phyloP scores from a whole-genome alignment of 2,113 vertebrate species.

The Syngnathus typhle region DNA sequence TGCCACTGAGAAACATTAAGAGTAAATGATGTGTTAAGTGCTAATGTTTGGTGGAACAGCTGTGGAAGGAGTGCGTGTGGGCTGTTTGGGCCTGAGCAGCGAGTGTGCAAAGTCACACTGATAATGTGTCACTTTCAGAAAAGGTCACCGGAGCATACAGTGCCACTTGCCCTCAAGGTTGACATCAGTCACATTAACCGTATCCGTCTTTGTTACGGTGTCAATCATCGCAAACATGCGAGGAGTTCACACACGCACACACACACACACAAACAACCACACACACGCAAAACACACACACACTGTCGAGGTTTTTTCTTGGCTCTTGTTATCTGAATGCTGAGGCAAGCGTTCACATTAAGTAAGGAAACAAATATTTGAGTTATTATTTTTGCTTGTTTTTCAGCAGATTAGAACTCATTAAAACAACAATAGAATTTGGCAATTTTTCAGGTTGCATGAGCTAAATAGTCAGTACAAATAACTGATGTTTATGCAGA shows the following conservation, averaged over 20 bases:
- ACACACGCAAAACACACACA: neutral
- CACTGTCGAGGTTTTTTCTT: neutral
- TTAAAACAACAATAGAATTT: neutral
- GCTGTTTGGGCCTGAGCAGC: neutral
- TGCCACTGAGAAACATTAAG: neutral
- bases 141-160: constrained; percentile 31
- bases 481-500: too few species aligned
- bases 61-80: neutral
- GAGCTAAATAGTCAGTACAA: too few species aligned
- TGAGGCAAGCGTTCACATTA: neutral
- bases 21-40: neutral
- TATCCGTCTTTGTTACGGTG: neutral
- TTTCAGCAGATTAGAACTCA: neutral
- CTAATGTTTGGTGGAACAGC: neutral
- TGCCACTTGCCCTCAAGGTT: constrained; percentile 27
- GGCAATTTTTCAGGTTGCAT: too few species aligned
- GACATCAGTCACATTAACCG: neutral
- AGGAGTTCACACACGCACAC: neutral
- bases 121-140: constrained; percentile 26
- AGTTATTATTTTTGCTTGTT: neutral
- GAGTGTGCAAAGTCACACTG: constrained; percentile 9
- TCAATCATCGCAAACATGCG: neutral
- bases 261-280: neutral
- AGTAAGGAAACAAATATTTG: too few species aligned
- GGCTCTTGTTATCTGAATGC: neutral